Evolutionary conservation across 2,113 vertebrate genomes (phyloP).

Genomic region (Perccottus glenii): DNA sequence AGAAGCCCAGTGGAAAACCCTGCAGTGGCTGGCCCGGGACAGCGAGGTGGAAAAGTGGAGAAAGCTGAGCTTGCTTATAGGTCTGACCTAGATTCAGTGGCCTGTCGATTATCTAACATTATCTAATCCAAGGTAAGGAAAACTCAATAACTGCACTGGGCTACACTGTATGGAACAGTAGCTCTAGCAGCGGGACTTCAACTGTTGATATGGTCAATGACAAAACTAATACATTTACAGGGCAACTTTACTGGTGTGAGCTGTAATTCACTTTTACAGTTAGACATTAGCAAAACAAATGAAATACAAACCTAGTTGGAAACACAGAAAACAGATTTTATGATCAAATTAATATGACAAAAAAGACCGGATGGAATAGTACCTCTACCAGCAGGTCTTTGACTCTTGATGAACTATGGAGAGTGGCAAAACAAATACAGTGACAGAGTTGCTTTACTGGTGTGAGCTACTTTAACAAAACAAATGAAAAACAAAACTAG

Average conservation of each 20-base stretch:
- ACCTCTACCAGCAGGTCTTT: conserved; percentile 41
- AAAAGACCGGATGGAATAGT: conserved; percentile 41
- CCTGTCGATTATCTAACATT: conserved; percentile 64
- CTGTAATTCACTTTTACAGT: not conserved
- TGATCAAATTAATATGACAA: not conserved
- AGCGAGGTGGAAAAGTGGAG: conserved; percentile 63
- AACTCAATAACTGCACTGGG: conserved; percentile 48
- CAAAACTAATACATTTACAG: conserved; percentile 28
- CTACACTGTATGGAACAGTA: conserved; percentile 44
- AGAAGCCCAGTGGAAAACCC: conserved; percentile 65
- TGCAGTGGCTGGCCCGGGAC: conserved; percentile 56
- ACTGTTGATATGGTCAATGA: conserved; percentile 18
- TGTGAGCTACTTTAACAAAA: conserved; percentile 2
- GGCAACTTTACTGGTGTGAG: not conserved
- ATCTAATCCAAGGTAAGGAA: conserved; percentile 70
- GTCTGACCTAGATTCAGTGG: conserved; percentile 70
- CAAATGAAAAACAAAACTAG: not conserved
- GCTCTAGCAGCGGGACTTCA: conserved; percentile 41
- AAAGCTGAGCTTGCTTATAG: conserved; percentile 66
- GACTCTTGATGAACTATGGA: conserved; percentile 13
- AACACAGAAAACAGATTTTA: not conserved
- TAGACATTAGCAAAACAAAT: conserved; percentile 6
- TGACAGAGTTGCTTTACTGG: not conserved
- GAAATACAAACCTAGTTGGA: not conserved
- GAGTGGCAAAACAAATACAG: conserved; percentile 30